Conservation (phyloP, 37 sponge, comb jelly and placozoan genomes). For the Halichondria panicea region DNA sequence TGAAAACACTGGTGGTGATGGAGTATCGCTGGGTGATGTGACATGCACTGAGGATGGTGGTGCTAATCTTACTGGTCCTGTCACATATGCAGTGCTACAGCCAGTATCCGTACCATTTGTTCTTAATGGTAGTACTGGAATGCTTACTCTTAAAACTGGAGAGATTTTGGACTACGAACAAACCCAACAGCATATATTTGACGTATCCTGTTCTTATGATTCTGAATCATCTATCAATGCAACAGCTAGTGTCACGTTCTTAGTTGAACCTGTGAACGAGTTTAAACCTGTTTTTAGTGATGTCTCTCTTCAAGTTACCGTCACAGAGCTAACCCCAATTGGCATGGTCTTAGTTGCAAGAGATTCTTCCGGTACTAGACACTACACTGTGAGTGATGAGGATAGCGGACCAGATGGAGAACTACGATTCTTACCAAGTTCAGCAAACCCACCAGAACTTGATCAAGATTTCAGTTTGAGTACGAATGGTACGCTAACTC, state of each 20-base stretch:
- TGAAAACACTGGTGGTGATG: too few relatives aligned
- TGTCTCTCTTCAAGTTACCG: background rate
- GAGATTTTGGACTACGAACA: constrained; percentile 51
- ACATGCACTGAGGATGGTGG: too few relatives aligned
- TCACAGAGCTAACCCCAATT: background rate
- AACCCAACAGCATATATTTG: constrained; percentile 16
- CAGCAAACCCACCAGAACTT: too few relatives aligned
- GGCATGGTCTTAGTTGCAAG: background rate
- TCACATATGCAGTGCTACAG: too few relatives aligned
- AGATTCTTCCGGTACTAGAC: background rate
- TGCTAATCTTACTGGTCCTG: too few relatives aligned
- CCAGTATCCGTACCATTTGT: constrained; percentile 44
- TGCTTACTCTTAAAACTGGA: constrained; percentile 14
- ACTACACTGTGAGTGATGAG: background rate
- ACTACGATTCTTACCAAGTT: too few relatives aligned
- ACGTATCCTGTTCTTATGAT: background rate
- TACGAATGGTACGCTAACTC: background rate
- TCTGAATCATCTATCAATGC: background rate
- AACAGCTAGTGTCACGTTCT: constrained; percentile 9
- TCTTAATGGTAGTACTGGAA: constrained; percentile 28
- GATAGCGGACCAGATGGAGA: constrained; percentile 16
- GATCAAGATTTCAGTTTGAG: background rate
- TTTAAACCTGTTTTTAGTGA: constrained; percentile 4
- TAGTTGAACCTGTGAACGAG: constrained; percentile 15
- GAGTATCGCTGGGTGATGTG: too few relatives aligned